phyloP scores from a whole-genome alignment of 2,113 vertebrate species.

The Cyrtonyx montezumae region DNA sequence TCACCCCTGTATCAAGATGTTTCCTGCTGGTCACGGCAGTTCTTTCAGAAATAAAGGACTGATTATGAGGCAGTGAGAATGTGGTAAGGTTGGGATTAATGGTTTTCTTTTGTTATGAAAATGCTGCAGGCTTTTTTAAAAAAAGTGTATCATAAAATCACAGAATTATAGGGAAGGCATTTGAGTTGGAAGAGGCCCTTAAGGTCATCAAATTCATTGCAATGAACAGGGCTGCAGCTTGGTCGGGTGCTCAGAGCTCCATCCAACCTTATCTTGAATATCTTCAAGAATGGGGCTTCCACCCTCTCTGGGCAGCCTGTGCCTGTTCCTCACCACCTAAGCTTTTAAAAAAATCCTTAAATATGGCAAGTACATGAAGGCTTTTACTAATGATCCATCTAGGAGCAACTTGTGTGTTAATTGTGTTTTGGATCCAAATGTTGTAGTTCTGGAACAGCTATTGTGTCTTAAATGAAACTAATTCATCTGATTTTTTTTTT shows the following conservation, averaged over 20 bases:
- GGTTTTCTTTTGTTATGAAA: neutral
- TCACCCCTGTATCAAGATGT: rapidly evolving
- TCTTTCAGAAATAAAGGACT: neutral
- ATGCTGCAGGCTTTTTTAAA: neutral
- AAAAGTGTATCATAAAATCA: too few relatives aligned
- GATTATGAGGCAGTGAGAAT: neutral
- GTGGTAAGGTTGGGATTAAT: neutral
- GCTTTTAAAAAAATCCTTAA: neutral
- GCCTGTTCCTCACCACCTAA: neutral
- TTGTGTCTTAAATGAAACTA: neutral
- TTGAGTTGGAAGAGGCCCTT: too few relatives aligned
- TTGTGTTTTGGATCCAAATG: neutral
- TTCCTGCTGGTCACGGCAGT: neutral
- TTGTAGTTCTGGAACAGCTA: neutral
- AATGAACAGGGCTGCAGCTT: too few relatives aligned
- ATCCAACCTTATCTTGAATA: too few relatives aligned
- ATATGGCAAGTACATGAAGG: neutral
- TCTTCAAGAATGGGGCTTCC: too few relatives aligned
- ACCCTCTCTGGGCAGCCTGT: too few relatives aligned
- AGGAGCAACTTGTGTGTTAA: neutral
- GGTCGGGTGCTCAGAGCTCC: too few relatives aligned
- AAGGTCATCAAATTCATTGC: too few relatives aligned
- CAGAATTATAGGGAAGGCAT: too few relatives aligned
- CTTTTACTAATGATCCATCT: neutral
- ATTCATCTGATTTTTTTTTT: neutral